Evolutionary conservation across 2,888 invertebrate species (phyloP), one percentile per base, ranked within the genome.

Genomic region (Melieria picta): DNA sequence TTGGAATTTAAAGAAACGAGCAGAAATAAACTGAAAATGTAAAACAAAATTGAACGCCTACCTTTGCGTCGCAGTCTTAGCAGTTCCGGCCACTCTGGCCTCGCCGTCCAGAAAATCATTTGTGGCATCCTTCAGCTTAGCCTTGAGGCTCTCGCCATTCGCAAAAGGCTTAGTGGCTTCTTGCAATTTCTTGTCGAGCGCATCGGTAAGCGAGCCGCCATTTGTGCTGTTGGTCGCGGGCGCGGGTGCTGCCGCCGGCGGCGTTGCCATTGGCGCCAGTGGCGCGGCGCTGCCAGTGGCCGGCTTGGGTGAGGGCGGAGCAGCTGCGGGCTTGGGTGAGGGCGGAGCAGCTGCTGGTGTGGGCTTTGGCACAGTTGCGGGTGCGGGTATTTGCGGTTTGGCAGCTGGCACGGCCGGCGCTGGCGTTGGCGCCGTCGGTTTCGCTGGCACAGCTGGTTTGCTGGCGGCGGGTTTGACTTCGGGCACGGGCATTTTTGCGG

Each of bases 81-180:
- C 3, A 30, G 30, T 30, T 30, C 30, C 30, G 30, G 30, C 30
- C 30, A 30, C 30, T 30, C 30, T 30, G 30, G 30, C 30, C 30
- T 30, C 30, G 3, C 30, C 30, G 30, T 79, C 80, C 52, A 86
- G 80, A 67, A 86, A 86, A 46, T 84, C 83, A 57, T 77, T 79
- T 64, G 84, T 86, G 69, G 85, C 85, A 77, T 83, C 82, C 79
- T 85, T 85, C 4, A 83, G 63, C 75, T 84, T 81, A 64, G 80
- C 74, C 57, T 74, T 81, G 30, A 77, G 73, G 4, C 48, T 66
- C 13, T 84, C 82, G 7, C 80, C 79, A 58, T 80, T 79, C 74
- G 84, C 84, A 67, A 78, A 75, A 4, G 79, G 76, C 65, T 77
- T 79, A 1, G 78, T 76, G 6, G 76, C 76, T 48, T 79, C 82